Evolutionary conservation across 2,888 invertebrate species (phyloP), one percentile per base, ranked within the genome.

Genomic region (Scelioninae gen. 1): DNA sequence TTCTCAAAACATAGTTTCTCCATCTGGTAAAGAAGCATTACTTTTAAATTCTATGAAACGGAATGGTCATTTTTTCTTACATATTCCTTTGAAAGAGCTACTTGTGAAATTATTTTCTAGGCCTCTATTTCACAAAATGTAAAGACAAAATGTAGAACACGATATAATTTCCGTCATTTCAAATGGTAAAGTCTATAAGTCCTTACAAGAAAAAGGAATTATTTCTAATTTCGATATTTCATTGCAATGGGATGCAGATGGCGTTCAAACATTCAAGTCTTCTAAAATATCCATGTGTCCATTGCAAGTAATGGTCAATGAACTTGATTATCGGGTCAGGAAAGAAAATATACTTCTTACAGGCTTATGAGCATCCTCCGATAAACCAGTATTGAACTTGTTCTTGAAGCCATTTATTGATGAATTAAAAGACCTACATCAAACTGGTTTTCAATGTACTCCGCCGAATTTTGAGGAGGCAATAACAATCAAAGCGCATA

Each of bases 161-260:
- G 34, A 63, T 55, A 38, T 2, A 15, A 9, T 69, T 29, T 69
- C 55, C 0, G 69, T 65, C 34, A 45, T 65, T n/a, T 58, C 13
- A 47, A 66, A 34, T 51, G 71, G 79, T n/a, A 49, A 6, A n/a
- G 15, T 71, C 0, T 58, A 79, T 58, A 65, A 56, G 51, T 10
- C 29, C 5, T 63, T 79, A 29, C 49, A 38, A 55, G 13, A 31
- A 43, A 56, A 71, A 45, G 69, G 62, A 13, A 51, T 15, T 29
- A 72, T 79, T 49, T 58, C 40, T 0, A 29, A 65, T 23, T 10
- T 31, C 11, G 65, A 79, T 40, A 79, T 79, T 10, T 56, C 79
- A 5, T 45, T 83, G 11, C 83, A 83, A 29, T 83, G 60, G 65
- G 80, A 82, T 34, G 68, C 80, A 10, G 82, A 84, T 63, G 84